Evolutionary conservation across 2,797 vertebrate species (phyloP).

Genomic region (Oreochromis grahami): DNA sequence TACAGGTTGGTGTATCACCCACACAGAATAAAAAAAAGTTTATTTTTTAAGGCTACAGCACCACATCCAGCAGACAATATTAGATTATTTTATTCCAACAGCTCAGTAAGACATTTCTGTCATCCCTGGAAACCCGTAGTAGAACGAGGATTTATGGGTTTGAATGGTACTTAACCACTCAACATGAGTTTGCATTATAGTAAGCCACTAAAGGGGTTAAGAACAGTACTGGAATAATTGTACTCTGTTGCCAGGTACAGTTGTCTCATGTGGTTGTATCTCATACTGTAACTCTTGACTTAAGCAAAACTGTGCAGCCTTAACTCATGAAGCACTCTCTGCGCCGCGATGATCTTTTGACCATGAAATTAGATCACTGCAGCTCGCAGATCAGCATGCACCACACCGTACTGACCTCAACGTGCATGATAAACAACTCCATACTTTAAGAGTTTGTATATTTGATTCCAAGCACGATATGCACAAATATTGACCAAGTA

Average conservation of each 20-base stretch:
- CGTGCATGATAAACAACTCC: background rate
- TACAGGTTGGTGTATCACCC: background rate
- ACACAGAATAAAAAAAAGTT: background rate
- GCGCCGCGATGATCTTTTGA: slow-evolving; percentile 5
- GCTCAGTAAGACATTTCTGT: background rate
- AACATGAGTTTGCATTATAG: background rate
- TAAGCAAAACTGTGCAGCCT: background rate
- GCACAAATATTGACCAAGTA: background rate
- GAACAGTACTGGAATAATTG: background rate
- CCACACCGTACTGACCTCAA: background rate
- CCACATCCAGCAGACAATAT: background rate
- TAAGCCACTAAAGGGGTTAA: background rate
- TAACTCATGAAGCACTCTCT: background rate
- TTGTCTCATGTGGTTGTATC: background rate
- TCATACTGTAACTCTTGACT: background rate
- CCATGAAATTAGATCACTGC: slow-evolving; percentile 38
- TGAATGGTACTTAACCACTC: background rate
- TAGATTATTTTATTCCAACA: background rate
- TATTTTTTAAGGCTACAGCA: background rate
- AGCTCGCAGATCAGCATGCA: slow-evolving; percentile 4
- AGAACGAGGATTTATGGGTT: background rate
- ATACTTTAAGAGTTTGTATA: background rate
- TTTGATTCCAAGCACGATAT: background rate
- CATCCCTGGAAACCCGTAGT: background rate
- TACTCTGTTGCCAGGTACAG: background rate